Conservation (phyloP, 23 tunicate genomes). For the Trididemnum clinides region DNA sequence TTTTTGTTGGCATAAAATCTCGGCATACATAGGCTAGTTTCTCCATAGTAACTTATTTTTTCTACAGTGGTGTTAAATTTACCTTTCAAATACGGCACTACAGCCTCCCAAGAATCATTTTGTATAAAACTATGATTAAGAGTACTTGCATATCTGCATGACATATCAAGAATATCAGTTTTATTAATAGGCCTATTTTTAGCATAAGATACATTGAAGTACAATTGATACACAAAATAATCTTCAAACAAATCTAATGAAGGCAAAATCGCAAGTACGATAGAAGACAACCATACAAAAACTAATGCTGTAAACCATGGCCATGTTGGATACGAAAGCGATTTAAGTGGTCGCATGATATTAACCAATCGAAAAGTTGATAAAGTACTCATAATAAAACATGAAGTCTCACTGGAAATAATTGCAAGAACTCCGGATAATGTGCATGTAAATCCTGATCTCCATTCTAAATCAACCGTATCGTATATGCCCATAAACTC, state of each 20-base stretch:
- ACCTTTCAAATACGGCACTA: not conserved
- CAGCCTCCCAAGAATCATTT: not conserved
- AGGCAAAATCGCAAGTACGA: not conserved
- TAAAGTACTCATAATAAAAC: slow-evolving; percentile 36
- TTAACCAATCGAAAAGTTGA: slow-evolving; percentile 1
- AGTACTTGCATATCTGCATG: not conserved
- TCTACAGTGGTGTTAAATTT: not conserved
- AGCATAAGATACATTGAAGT: not conserved
- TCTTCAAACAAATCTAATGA: not conserved
- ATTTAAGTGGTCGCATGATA: not conserved
- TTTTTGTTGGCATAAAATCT: not conserved
- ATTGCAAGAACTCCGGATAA: slow-evolving; percentile 43
- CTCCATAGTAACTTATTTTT: slow-evolving; percentile 8
- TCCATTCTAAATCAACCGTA: slow-evolving; percentile 48
- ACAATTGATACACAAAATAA: not conserved
- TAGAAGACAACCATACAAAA: not conserved
- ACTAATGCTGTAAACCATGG: not conserved
- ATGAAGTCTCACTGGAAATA: slow-evolving; percentile 69
- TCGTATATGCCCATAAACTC: slow-evolving; percentile 47
- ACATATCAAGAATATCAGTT: not conserved
- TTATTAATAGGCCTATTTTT: not conserved
- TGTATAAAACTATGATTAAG: not conserved
- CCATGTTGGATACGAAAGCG: not conserved
- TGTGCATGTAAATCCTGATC: slow-evolving; percentile 36
- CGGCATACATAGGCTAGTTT: slow-evolving; percentile 24